Evolutionary conservation across 2,797 vertebrate genomes (phyloP), one percentile per base, ranked within the genome.

Genomic region (Micromesistius poutassou): DNA sequence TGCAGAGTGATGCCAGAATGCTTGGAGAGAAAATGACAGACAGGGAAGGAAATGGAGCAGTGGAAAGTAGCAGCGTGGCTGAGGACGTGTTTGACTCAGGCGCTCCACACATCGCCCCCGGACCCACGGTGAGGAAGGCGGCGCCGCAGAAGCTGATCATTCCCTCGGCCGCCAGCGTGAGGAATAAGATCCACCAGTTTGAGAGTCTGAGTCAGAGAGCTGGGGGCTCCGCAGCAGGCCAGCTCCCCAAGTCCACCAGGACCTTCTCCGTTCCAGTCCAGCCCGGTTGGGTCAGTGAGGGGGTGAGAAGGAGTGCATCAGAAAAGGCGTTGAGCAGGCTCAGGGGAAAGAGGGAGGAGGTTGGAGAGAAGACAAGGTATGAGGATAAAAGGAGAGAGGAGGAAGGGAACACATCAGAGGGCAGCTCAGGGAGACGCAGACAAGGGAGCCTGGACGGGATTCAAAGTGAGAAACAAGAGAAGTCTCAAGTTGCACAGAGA

Each of bases 151-250:
- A 40, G 35, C 19, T 36, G 2, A n/a, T 25, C 0, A 66, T 35
- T 4, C 25, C 77, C 8, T 84, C 91, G 16, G 38, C 76, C 22
- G 88, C 88, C 77, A 93, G 91, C 0, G 95, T 95, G 77, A 92
- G 89, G 77, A 95, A 91, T 74, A 95, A 91, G 82, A 95, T 95
- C 76, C 89, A 82, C 80, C 94, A 93, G 86, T 95, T 94, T 77
- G 95, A 95, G 82, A 90, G 91, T 55, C 84, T 94, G 80, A 87
- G 91, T 33, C 92, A 90, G 80, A 88, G 76, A 85, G 76, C 74
- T 74, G 87, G 90, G 78, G 71, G 70, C 74, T 46, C 79, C 16
- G 42, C 71, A 30, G 30, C 76, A 9, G 77, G 73, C 30, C 77
- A 87, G 40, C 5, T 31, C 38, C 76, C 76, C 55, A 62, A 75